These are phyloP conservation scores for Lypha dubia DNA, from an alignment of 2,888 invertebrate species.

Conservation along the genomic window DNA sequence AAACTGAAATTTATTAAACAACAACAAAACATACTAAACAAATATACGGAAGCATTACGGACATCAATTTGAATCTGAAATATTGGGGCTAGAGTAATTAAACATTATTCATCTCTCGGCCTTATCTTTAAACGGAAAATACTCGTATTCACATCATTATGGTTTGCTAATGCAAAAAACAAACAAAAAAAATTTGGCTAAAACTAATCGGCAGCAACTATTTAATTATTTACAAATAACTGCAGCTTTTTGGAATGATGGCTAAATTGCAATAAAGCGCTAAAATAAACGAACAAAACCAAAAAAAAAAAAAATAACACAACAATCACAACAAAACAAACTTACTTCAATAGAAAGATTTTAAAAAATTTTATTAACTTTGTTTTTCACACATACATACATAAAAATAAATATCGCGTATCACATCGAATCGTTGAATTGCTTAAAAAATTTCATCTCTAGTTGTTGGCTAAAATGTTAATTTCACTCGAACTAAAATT, in stretches of 20 bases:
- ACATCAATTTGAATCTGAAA: background rate
- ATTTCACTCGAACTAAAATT: background rate
- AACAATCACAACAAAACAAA: background rate
- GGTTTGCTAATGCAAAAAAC: background rate
- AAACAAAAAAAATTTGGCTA: constrained; percentile 7
- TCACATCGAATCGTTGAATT: background rate
- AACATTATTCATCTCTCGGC: background rate
- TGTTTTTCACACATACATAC: background rate
- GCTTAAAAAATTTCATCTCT: background rate
- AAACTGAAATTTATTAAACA: constrained; percentile 75
- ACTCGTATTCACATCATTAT: constrained; percentile 12
- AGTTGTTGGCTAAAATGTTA: constrained; percentile 15
- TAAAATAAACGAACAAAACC: no score
- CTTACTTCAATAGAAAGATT: background rate
- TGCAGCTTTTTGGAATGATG: background rate
- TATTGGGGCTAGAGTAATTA: background rate
- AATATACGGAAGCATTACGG: constrained; percentile 50
- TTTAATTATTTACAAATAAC: background rate
- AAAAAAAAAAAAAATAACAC: background rate
- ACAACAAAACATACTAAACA: constrained; percentile 47
- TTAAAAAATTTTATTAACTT: background rate
- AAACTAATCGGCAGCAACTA: background rate
- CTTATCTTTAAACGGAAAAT: background rate
- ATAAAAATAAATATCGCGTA: constrained; percentile 3
- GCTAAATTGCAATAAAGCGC: constrained; percentile 11